Percentiles rank a stretch among this genome's conserved stretches.
Conservation (phyloP, 2,113 vertebrate genomes). For the Vidua macroura region DNA sequence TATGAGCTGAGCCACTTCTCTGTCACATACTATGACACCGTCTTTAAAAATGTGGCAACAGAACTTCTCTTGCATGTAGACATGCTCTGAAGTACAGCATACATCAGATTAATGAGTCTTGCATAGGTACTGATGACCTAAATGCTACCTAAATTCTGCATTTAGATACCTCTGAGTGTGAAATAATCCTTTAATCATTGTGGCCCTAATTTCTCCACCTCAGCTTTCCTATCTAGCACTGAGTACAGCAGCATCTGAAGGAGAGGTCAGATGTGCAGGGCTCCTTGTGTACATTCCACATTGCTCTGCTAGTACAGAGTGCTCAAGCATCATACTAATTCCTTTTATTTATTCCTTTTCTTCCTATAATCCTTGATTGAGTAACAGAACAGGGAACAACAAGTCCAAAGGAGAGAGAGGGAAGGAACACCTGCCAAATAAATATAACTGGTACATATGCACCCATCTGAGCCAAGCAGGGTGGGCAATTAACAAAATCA, state of each 20-base stretch:
- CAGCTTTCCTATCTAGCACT: neutral
- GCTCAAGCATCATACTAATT: neutral
- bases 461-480: neutral
- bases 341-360: neutral
- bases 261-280: neutral
- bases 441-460: neutral
- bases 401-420: neutral
- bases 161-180: neutral
- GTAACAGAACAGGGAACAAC: neutral
- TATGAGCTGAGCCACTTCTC: neutral
- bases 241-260: neutral
- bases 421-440: conserved; percentile 9
- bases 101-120: neutral
- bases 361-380: neutral
- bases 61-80: neutral
- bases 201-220: neutral
- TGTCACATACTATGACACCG: neutral
- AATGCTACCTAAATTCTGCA: neutral
- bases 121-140: neutral
- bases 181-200: neutral
- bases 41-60: neutral
- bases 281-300: neutral
- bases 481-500: neutral
- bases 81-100: neutral
- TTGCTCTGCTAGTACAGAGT: neutral